Percentiles rank a stretch among this genome's conserved stretches.
Evolutionary conservation across 2,888 invertebrate species (phyloP).

Genomic region (Cosmopolites sordidus): DNA sequence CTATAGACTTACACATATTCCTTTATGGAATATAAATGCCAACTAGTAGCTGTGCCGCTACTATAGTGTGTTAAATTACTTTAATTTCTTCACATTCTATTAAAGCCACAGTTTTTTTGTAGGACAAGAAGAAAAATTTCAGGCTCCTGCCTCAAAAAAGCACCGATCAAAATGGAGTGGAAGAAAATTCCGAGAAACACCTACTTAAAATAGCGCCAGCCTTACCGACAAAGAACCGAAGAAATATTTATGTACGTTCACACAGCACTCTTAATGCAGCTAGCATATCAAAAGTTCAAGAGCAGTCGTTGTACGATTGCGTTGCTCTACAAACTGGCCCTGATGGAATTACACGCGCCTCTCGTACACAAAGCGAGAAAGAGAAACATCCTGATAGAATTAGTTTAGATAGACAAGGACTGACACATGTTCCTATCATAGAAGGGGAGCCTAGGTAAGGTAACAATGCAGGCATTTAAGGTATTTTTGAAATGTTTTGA

Average conservation of each 20-base stretch:
- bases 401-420: conserved; percentile 78
- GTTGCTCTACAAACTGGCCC: conserved; percentile 57
- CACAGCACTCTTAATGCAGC: conserved; percentile 51
- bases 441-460: conserved; percentile 59
- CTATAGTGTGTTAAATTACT: conserved; percentile 18
- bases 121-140: conserved; percentile 43
- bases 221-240: conserved; percentile 37
- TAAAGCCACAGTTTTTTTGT: conserved; percentile 21
- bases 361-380: conserved; percentile 69
- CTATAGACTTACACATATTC: conserved; percentile 10
- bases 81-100: not conserved
- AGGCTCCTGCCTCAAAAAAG: conserved; percentile 33
- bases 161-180: conserved; percentile 31
- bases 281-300: conserved; percentile 32
- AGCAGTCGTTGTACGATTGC: conserved; percentile 32
- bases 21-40: conserved; percentile 44
- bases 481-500: not conserved
- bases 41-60: conserved; percentile 46
- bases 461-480: not conserved
- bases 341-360: conserved; percentile 65
- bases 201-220: conserved; percentile 45
- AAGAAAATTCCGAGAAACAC: conserved; percentile 35
- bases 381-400: conserved; percentile 84
- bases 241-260: conserved; percentile 47
- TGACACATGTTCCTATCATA: conserved; percentile 78